Conservation (phyloP, 2,113 vertebrate species). For the Aramus guarauna region DNA sequence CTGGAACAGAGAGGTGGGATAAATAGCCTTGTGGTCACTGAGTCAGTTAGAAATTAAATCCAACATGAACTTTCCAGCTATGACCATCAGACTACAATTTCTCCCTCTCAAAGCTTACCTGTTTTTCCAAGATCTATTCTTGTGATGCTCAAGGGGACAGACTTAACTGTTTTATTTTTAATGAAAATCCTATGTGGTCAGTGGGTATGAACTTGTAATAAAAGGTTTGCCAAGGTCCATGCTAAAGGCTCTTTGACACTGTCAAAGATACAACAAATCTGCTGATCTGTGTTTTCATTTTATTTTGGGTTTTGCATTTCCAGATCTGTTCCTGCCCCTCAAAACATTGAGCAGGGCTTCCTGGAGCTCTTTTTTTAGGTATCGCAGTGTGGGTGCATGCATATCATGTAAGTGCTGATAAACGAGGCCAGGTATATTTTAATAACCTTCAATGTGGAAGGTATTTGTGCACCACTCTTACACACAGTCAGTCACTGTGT, state of each 20-base stretch:
- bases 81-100: background rate
- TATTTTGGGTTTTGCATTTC: background rate
- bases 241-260: background rate
- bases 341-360: background rate
- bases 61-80: background rate
- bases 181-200: background rate
- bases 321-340: background rate
- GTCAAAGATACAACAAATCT: background rate
- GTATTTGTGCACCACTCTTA: slow-evolving; percentile 54
- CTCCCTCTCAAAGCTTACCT: background rate
- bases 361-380: background rate
- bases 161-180: background rate
- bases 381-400: background rate
- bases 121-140: background rate
- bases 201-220: background rate
- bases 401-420: slow-evolving; percentile 24
- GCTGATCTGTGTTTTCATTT: background rate
- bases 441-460: slow-evolving; percentile 65
- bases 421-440: slow-evolving; percentile 70
- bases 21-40: background rate
- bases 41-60: background rate
- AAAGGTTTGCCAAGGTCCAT: background rate
- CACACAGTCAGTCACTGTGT: slow-evolving; percentile 69
- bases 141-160: background rate
- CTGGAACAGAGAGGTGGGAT: background rate